Evolutionary conservation across 2,113 vertebrate genomes (phyloP).

Genomic region (Narcine bancroftii): DNA sequence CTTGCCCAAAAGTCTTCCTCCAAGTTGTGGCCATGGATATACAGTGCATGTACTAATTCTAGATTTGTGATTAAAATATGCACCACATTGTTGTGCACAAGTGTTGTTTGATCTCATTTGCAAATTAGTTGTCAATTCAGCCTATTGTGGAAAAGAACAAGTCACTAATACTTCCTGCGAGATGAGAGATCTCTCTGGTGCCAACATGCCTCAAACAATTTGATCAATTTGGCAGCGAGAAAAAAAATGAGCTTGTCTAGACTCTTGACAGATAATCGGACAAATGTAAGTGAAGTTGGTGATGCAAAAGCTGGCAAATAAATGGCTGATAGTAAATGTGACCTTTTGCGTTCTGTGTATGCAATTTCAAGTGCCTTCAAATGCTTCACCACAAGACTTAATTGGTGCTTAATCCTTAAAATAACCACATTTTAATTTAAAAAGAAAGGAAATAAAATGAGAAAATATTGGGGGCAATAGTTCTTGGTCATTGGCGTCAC

Average conservation of each 20-base stretch:
- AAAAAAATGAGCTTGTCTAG: not conserved
- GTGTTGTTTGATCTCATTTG: not conserved
- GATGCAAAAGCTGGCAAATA: not conserved
- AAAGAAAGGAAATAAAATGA: not conserved
- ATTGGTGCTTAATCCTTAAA: not conserved
- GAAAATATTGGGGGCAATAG: not conserved
- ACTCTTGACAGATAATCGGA: not conserved
- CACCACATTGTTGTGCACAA: not conserved
- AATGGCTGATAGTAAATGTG: not conserved
- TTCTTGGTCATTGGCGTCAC: not conserved
- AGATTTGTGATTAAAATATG: not conserved
- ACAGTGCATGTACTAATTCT: not conserved
- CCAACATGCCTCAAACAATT: not conserved
- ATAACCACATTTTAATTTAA: conserved; percentile 4
- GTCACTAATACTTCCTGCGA: too few relatives aligned
- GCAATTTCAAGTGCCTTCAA: not conserved
- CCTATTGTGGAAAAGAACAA: too few relatives aligned
- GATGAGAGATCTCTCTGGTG: not conserved
- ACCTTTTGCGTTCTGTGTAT: too few relatives aligned
- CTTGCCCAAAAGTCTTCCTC: not conserved
- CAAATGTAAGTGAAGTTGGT: not conserved
- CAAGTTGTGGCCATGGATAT: not conserved
- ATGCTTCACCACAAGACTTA: not conserved
- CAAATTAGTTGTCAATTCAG: not conserved
- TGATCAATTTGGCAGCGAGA: not conserved